These are phyloP conservation scores for Hepsetus odoe DNA, from an alignment of 2,113 vertebrate species.

Conservation along the genomic window DNA sequence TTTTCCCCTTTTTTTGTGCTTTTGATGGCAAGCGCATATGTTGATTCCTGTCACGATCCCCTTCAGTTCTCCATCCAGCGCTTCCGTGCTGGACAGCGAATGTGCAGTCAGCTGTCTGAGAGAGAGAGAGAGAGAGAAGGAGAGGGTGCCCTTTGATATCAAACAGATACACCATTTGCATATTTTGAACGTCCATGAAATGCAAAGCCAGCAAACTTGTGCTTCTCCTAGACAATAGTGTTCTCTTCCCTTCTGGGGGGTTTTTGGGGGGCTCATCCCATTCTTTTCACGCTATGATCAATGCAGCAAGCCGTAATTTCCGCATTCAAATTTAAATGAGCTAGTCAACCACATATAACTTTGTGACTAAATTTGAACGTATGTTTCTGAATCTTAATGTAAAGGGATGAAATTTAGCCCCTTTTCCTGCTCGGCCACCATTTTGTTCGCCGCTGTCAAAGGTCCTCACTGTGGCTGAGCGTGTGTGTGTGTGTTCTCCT, in stretches of 20 bases:
- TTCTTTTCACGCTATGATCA: slow-evolving; percentile 23
- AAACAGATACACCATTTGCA: slow-evolving; percentile 78
- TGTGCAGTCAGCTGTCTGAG: slow-evolving; percentile 76
- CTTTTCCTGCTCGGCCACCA: neutral
- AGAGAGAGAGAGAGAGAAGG: slow-evolving; percentile 18
- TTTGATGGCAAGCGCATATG: slow-evolving; percentile 71
- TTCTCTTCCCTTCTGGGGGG: slow-evolving; percentile 17
- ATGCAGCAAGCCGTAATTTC: slow-evolving; percentile 31
- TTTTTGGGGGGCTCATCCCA: neutral
- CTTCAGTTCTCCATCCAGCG: slow-evolving; percentile 61
- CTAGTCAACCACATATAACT: slow-evolving; percentile 22
- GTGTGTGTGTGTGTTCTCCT: slow-evolving; percentile 47
- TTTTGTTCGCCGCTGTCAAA: slow-evolving; percentile 27
- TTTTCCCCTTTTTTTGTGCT: slow-evolving; percentile 60
- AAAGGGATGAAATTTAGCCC: neutral
- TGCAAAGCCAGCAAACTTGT: slow-evolving; percentile 52
- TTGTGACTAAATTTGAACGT: slow-evolving; percentile 14
- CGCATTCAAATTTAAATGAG: slow-evolving; percentile 40
- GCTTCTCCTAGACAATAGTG: slow-evolving; percentile 39
- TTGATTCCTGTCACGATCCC: slow-evolving; percentile 66
- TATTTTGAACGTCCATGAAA: slow-evolving; percentile 70
- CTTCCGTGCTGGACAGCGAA: slow-evolving; percentile 67
- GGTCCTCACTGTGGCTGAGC: neutral
- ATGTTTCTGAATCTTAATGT: slow-evolving; percentile 14
- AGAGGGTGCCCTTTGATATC: slow-evolving; percentile 68